These are phyloP conservation scores for Tenthredo distinguenda DNA, from an alignment of 2,888 invertebrate genomes.

Conservation along the genomic window DNA sequence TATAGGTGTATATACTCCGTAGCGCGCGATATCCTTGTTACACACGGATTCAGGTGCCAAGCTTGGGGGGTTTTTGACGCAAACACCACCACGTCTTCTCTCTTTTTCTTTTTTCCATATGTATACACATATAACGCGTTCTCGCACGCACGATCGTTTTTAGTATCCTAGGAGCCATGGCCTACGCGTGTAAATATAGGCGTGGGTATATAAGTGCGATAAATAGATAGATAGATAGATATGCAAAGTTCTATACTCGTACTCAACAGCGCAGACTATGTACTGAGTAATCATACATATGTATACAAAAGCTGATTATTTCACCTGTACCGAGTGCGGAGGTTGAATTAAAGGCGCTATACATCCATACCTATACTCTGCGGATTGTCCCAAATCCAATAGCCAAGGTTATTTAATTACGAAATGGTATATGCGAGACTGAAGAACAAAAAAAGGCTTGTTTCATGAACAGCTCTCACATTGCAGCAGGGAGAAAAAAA, in stretches of 20 bases:
- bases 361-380: not conserved
- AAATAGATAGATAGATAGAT: conserved; percentile 31
- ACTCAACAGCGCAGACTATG: not conserved
- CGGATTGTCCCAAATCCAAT: conserved; percentile 22
- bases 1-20: not conserved
- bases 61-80: not conserved
- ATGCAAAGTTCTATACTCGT: conserved; percentile 13
- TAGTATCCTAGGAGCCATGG: not conserved
- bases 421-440: not conserved
- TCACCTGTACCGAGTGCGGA: not conserved
- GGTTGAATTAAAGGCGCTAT: not conserved
- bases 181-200: conserved; percentile 44
- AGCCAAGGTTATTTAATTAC: conserved; percentile 28
- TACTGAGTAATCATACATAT: conserved; percentile 14
- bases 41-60: not conserved
- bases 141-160: conserved; percentile 1
- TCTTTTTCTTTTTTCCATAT: not conserved
- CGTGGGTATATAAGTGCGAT: conserved; percentile 33
- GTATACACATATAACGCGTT: not conserved
- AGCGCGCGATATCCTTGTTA: conserved; percentile 18
- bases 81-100: not conserved
- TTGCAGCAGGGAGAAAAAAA: not conserved
- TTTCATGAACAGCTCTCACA: not conserved
- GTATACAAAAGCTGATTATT: conserved; percentile 15
- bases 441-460: not conserved